Evolutionary conservation across 2,113 vertebrate genomes (phyloP).

Genomic region (Suncus etruscus): DNA sequence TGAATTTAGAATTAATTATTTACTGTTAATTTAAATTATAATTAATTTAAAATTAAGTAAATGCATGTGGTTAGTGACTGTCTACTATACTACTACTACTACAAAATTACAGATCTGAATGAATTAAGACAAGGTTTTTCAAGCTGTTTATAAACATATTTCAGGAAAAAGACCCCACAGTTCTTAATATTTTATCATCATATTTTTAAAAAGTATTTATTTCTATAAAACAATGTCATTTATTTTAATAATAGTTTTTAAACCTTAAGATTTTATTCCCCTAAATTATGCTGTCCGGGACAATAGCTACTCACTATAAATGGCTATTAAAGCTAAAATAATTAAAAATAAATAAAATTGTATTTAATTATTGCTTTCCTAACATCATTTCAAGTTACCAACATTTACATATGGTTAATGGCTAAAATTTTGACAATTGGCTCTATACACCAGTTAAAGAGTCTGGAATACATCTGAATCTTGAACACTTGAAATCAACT

Average conservation of each 20-base stretch:
- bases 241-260: slow-evolving; percentile 19
- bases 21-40: slow-evolving; percentile 3
- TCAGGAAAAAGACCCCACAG: not conserved
- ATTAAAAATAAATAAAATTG: not conserved
- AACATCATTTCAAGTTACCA: not conserved
- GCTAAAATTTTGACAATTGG: not conserved
- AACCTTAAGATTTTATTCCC: not conserved
- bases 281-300: not conserved
- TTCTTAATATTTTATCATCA: slow-evolving; percentile 23
- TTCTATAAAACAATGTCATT: not conserved
- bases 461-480: not conserved
- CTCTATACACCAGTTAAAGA: not conserved
- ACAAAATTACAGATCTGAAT: not conserved
- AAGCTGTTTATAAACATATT: not conserved
- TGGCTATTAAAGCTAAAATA: not conserved
- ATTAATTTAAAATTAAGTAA: slow-evolving; percentile 10
- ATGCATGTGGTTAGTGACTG: not conserved
- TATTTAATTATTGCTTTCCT: not conserved
- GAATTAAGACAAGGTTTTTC: not conserved
- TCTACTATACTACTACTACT: not conserved
- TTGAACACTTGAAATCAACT: not conserved
- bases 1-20: not conserved
- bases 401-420: not conserved
- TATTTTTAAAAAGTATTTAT: not conserved
- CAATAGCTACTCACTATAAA: not conserved